These are phyloP conservation scores for Boulengeromyrus knoepffleri DNA, from an alignment of 2,113 vertebrate species.

Conservation along the genomic window DNA sequence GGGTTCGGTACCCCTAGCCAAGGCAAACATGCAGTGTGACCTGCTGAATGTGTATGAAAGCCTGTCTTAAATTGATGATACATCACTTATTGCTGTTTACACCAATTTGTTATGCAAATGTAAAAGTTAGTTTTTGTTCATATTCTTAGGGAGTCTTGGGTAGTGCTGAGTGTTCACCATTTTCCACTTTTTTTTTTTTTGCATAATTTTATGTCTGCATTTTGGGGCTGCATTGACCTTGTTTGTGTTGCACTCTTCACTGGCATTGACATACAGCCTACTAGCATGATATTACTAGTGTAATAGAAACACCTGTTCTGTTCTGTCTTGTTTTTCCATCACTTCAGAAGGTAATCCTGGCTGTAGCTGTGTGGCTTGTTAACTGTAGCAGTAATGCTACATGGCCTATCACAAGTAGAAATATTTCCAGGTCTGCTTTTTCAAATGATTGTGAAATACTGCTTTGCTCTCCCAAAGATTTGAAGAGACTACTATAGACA, in stretches of 20 bases:
- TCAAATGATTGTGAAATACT: not conserved
- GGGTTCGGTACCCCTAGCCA: not conserved
- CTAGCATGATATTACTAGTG: not conserved
- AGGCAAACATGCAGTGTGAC: not conserved
- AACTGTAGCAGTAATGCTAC: not conserved
- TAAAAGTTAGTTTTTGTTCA: not conserved
- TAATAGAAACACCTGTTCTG: not conserved
- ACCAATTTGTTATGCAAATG: not conserved
- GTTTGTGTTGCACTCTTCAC: not conserved
- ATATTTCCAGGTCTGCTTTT: not conserved
- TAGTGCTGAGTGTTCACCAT: not conserved
- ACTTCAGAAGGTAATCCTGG: not conserved
- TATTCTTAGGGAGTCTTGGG: not conserved
- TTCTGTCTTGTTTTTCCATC: not conserved
- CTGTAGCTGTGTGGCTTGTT: not conserved
- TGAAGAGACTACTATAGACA: conserved; percentile 32
- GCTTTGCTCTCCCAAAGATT: not conserved
- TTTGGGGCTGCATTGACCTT: not conserved
- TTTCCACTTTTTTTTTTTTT: not conserved
- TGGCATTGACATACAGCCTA: not conserved
- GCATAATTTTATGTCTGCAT: not conserved
- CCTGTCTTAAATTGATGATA: not conserved
- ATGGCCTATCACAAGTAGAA: not conserved
- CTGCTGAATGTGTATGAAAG: not conserved
- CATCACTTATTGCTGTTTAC: not conserved